These are phyloP conservation scores for Tetranychus piercei DNA, from an alignment of 2,888 invertebrate species.

Conservation along the genomic window DNA sequence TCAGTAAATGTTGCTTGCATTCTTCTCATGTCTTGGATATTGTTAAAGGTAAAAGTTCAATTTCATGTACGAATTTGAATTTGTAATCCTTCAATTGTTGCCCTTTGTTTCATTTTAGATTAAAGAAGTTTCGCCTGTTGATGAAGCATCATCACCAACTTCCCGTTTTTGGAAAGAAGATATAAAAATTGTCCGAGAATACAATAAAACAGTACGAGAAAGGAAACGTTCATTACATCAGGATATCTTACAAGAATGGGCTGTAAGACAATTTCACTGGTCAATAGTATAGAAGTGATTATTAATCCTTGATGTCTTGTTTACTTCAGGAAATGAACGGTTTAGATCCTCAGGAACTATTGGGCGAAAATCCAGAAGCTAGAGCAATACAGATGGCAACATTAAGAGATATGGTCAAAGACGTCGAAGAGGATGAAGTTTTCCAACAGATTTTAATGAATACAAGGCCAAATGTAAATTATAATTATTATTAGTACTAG, in stretches of 20 bases:
- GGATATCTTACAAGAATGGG: constrained; percentile 27
- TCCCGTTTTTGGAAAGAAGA: constrained; percentile 62
- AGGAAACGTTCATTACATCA: constrained; percentile 14
- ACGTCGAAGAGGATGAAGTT: constrained; percentile 25
- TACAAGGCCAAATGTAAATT: background rate
- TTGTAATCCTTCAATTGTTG: background rate
- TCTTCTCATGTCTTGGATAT: constrained; percentile 25
- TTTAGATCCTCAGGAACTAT: constrained; percentile 24
- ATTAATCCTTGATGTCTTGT: background rate
- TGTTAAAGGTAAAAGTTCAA: constrained; percentile 24
- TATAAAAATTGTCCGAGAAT: constrained; percentile 39
- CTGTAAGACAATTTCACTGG: constrained; percentile 22
- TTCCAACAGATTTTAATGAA: constrained; percentile 14
- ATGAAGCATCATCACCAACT: constrained; percentile 48
- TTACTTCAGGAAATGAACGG: constrained; percentile 24
- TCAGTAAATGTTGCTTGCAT: constrained; percentile 65
- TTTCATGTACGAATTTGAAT: background rate
- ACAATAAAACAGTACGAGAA: background rate
- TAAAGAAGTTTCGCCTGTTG: constrained; percentile 64
- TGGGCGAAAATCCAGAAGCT: constrained; percentile 26
- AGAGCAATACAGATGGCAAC: constrained; percentile 24
- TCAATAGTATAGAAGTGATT: background rate
- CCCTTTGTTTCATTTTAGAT: constrained; percentile 37
- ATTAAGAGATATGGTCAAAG: constrained; percentile 25
- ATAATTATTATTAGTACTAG: too few relatives aligned